Evolutionary conservation across 2,888 invertebrate genomes (phyloP), one percentile per base, ranked within the genome.

Genomic region (Entomobrya multifasciata): DNA sequence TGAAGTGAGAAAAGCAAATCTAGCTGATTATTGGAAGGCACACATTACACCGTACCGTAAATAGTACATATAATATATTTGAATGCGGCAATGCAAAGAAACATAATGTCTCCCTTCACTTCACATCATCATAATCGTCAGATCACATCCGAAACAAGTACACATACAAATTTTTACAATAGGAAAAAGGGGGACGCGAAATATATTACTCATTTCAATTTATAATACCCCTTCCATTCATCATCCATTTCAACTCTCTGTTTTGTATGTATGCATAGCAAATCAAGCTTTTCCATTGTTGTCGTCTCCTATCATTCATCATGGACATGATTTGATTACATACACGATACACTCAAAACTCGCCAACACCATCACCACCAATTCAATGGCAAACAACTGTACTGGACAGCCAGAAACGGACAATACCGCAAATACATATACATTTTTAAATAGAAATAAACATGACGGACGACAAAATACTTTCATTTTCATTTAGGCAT

Each of bases 391-490:
- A 60, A 60, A 22, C 25, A n/a, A 27, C 52, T 57, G 57, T 11
- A 70, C 25, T 47, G 70, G 70, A 70, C 70, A 22, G 65, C 55
- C 20, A 17, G 13, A n/a, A n/a, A 57, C 20, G 27, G 47, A 70
- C 70, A 70, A 13, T 15, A 70, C 70, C 70, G 25, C 70, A 70
- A 70, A 70, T 22, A 36, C 27, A 30, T 65, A 36, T 36, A n/a
- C n/a, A n/a, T n/a, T n/a, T n/a, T n/a, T 17, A 36, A 3, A 22
- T 20, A 30, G 25, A 17, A 44, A 67, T 47, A 47, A 47, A 47
- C 47, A 70, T 70, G 70, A 70, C 70, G 70, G 70, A 70, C 47
- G 70, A 70, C 70, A 70, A 70, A 70, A 13, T 47, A 17, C 47
- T 70, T 70, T 47, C 70, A 25, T 67, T 67, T 41, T 44, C 41